phyloP scores from a whole-genome alignment of 2,888 invertebrate species.

The Adela reaumurella region DNA sequence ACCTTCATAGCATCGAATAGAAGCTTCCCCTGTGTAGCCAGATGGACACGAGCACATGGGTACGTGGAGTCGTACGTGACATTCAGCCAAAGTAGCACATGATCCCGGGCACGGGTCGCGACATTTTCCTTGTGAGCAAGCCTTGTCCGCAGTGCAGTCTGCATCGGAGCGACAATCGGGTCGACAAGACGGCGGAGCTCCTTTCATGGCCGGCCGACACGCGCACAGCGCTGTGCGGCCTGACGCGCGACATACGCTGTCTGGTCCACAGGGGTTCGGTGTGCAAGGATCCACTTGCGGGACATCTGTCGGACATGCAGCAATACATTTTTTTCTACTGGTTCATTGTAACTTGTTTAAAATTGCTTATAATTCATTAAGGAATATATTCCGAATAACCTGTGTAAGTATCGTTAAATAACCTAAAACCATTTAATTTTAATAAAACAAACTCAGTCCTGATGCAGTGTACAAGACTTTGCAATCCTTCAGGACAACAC shows the following conservation, averaged over 20 bases:
- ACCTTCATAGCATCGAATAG: slow-evolving; percentile 63
- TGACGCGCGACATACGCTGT: slow-evolving; percentile 65
- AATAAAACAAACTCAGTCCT: no score
- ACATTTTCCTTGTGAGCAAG: slow-evolving; percentile 65
- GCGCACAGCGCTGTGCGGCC: slow-evolving; percentile 65
- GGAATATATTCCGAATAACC: no score
- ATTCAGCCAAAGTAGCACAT: slow-evolving; percentile 71
- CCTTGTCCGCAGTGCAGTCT: slow-evolving; percentile 61
- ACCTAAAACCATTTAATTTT: no score
- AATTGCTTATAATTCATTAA: no score
- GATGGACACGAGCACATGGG: slow-evolving; percentile 72
- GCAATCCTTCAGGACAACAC: no score
- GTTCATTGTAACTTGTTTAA: no score
- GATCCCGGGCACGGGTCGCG: slow-evolving; percentile 71
- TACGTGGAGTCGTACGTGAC: slow-evolving; percentile 68
- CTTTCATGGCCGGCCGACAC: slow-evolving; percentile 64
- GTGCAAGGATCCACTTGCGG: slow-evolving; percentile 49
- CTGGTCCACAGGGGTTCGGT: slow-evolving; percentile 69
- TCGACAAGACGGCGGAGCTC: slow-evolving; percentile 71
- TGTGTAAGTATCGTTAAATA: no score
- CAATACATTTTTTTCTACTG: no score
- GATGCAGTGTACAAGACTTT: no score
- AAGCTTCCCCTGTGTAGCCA: slow-evolving; percentile 72
- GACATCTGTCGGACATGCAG: background rate
- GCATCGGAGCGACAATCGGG: slow-evolving; percentile 72